phyloP scores from a whole-genome alignment of 2,797 vertebrate genomes.

The Enteromius unitaeniatus region DNA sequence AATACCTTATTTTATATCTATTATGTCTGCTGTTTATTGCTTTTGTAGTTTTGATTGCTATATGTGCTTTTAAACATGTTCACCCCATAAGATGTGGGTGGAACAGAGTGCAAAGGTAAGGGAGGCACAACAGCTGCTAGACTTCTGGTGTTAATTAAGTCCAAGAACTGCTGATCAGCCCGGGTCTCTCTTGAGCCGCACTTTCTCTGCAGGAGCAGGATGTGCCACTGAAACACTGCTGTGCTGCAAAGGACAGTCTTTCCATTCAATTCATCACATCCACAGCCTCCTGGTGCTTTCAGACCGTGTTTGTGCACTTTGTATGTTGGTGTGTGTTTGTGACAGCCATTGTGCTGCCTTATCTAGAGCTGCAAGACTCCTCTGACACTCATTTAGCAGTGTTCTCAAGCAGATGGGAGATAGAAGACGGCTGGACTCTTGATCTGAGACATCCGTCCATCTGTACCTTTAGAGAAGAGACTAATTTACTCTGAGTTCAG shows the following conservation, averaged over 20 bases:
- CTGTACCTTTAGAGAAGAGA: slow-evolving; percentile 38
- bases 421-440: slow-evolving; percentile 11
- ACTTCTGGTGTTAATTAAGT: slow-evolving; percentile 49
- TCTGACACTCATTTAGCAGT: slow-evolving; percentile 44
- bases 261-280: slow-evolving; percentile 77
- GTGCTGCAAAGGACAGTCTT: slow-evolving; percentile 76
- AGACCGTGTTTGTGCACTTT: slow-evolving; percentile 14
- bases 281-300: slow-evolving; percentile 69
- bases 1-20: neutral
- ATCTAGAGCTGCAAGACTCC: slow-evolving; percentile 19
- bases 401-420: slow-evolving; percentile 24
- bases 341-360: slow-evolving; percentile 42
- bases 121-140: slow-evolving; percentile 37
- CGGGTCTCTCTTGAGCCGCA: slow-evolving; percentile 44
- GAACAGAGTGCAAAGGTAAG: neutral
- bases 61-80: neutral
- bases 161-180: slow-evolving; percentile 44
- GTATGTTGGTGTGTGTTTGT: slow-evolving; percentile 44
- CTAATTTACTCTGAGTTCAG: slow-evolving; percentile 5
- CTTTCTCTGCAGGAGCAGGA: slow-evolving; percentile 63
- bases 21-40: neutral
- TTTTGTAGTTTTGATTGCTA: neutral
- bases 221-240: slow-evolving; percentile 66
- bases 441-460: slow-evolving; percentile 13
- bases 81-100: neutral